These are phyloP conservation scores for Amphipoea lucens DNA, from an alignment of 2,888 invertebrate genomes.

Conservation along the genomic window DNA sequence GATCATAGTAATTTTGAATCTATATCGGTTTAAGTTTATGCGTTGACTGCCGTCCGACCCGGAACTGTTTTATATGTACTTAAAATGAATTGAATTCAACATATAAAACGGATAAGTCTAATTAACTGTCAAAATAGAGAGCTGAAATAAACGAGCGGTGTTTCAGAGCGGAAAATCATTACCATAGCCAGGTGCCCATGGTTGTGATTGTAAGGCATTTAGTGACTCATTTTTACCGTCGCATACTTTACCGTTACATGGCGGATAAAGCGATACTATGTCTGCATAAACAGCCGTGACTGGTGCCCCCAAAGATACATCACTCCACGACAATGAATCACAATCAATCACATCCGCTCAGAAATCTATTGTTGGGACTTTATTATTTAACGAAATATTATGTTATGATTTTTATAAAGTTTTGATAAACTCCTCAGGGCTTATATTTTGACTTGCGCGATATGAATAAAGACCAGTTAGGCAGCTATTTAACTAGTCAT, in stretches of 20 bases:
- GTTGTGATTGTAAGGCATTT: slow-evolving; percentile 69
- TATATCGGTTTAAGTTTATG: neutral
- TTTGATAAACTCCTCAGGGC: slow-evolving; percentile 5
- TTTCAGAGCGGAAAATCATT: slow-evolving; percentile 83
- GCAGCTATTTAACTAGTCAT: neutral
- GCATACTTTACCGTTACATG: slow-evolving; percentile 75
- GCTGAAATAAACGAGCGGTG: slow-evolving; percentile 60
- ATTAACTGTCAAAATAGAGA: slow-evolving; percentile 51
- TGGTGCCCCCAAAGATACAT: slow-evolving; percentile 35
- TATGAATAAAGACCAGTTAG: neutral
- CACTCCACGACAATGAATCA: slow-evolving; percentile 40
- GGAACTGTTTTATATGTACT: neutral
- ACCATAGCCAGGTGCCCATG: slow-evolving; percentile 77
- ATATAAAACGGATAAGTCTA: slow-evolving; percentile 33
- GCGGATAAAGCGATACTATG: slow-evolving; percentile 64
- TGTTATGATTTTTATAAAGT: slow-evolving; percentile 11
- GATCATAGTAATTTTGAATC: neutral
- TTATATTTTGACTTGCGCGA: neutral
- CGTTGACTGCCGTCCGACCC: neutral
- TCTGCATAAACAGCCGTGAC: slow-evolving; percentile 34
- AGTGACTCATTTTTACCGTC: slow-evolving; percentile 78
- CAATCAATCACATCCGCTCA: slow-evolving; percentile 48
- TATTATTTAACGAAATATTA: slow-evolving; percentile 13
- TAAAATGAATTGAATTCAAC: slow-evolving; percentile 6
- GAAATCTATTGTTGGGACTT: slow-evolving; percentile 41